Evolutionary conservation across 2,113 vertebrate genomes (phyloP).

Genomic region (Cromileptes altivelis): DNA sequence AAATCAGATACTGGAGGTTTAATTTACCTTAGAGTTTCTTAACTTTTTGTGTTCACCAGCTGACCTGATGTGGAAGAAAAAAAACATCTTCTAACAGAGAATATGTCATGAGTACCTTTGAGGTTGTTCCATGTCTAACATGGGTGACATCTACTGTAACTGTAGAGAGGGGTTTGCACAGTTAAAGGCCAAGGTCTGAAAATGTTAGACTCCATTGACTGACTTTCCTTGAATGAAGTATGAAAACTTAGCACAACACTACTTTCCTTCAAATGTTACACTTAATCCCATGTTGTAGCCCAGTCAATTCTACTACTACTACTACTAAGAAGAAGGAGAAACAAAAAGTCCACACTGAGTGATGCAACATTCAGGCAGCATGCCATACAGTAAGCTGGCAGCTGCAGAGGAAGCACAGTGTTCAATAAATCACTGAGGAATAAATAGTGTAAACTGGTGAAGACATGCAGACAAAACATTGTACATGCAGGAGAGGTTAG

Average conservation of each 20-base stretch:
- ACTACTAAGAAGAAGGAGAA: not conserved
- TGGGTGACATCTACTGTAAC: not conserved
- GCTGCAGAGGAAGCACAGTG: slow-evolving; percentile 7
- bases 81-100: not conserved
- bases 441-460: slow-evolving; percentile 11
- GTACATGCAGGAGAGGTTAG: slow-evolving; percentile 4
- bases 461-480: slow-evolving; percentile 14
- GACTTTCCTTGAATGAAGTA: slow-evolving; percentile 5
- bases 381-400: slow-evolving; percentile 25
- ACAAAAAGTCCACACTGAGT: slow-evolving; percentile 15
- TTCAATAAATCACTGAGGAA: slow-evolving; percentile 13
- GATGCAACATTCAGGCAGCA: slow-evolving; percentile 30
- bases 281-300: not conserved
- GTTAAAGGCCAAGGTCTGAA: slow-evolving; percentile 23
- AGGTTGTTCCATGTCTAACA: not conserved
- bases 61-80: not conserved
- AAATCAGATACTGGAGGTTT: too few species aligned
- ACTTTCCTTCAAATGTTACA: not conserved
- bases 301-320: not conserved
- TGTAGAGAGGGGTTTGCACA: not conserved
- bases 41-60: not conserved
- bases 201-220: slow-evolving; percentile 20
- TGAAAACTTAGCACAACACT: not conserved
- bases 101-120: slow-evolving; percentile 3
- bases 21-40: not conserved